These are phyloP conservation scores for Epistrophella euchroma DNA, from an alignment of 2,888 invertebrate genomes.

Conservation along the genomic window DNA sequence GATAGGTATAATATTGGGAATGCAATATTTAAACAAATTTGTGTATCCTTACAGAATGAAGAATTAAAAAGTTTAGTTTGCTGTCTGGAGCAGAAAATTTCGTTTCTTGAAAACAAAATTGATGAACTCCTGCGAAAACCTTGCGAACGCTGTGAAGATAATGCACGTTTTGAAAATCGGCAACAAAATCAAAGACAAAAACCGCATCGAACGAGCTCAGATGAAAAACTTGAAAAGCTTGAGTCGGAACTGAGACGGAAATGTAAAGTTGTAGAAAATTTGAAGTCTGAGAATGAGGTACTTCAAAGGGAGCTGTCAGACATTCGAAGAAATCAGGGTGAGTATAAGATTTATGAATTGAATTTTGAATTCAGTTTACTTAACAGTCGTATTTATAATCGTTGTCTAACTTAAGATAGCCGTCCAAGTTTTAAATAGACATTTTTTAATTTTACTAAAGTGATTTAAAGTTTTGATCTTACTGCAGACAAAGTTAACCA, in stretches of 20 bases:
- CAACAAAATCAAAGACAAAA: neutral
- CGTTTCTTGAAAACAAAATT: conserved; percentile 49
- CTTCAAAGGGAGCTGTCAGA: conserved; percentile 76
- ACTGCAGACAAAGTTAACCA: too few species aligned
- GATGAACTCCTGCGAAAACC: conserved; percentile 55
- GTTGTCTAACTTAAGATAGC: too few species aligned
- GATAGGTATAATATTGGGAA: neutral
- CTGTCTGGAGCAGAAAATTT: conserved; percentile 13
- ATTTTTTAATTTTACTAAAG: too few species aligned
- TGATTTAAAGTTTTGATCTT: too few species aligned
- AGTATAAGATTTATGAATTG: conserved; percentile 7
- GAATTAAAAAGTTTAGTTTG: conserved; percentile 67
- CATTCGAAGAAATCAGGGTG: conserved; percentile 75
- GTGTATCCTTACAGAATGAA: conserved; percentile 78
- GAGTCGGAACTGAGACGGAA: conserved; percentile 63
- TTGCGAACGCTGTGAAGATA: conserved; percentile 52
- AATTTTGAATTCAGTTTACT: too few species aligned
- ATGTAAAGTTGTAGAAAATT: conserved; percentile 54
- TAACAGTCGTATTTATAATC: too few species aligned
- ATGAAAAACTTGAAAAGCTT: conserved; percentile 60
- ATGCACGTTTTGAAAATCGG: conserved; percentile 48
- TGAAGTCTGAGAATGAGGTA: conserved; percentile 75
- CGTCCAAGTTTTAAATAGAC: too few species aligned
- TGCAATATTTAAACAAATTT: neutral
- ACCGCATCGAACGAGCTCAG: neutral